These are phyloP conservation scores for Scyliorhinus canicula DNA, from an alignment of 2,797 vertebrate genomes.

Conservation along the genomic window DNA sequence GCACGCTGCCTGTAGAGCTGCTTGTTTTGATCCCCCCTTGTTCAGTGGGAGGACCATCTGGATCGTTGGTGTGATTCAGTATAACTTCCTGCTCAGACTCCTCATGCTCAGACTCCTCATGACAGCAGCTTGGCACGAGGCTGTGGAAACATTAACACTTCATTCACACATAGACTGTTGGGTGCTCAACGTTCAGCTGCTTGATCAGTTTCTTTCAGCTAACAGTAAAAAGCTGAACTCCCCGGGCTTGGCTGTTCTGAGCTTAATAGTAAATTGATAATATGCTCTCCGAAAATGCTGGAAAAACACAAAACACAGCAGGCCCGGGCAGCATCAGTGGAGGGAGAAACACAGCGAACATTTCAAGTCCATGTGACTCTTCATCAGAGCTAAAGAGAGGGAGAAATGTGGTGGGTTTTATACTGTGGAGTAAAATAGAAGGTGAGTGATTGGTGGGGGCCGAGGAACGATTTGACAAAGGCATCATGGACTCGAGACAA, in stretches of 20 bases:
- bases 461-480: no score
- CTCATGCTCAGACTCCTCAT: neutral
- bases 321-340: no score
- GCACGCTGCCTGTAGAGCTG: neutral
- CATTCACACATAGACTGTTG: neutral
- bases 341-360: no score
- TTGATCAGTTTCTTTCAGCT: neutral
- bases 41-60: slow-evolving; percentile 31
- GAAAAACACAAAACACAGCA: no score
- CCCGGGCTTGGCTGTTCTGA: neutral
- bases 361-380: no score
- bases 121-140: neutral
- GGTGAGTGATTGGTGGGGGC: no score
- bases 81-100: slow-evolving; percentile 21
- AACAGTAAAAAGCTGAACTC: neutral
- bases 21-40: neutral
- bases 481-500: no score
- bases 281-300: neutral
- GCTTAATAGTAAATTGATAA: neutral
- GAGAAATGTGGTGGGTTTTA: no score
- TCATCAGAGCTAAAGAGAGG: no score
- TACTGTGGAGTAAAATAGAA: no score
- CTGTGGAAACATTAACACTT: neutral
- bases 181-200: neutral
- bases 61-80: neutral